Base-by-base conservation (phyloP, 2,888 invertebrate species). In the Alviniconcha strummeri region DNA sequence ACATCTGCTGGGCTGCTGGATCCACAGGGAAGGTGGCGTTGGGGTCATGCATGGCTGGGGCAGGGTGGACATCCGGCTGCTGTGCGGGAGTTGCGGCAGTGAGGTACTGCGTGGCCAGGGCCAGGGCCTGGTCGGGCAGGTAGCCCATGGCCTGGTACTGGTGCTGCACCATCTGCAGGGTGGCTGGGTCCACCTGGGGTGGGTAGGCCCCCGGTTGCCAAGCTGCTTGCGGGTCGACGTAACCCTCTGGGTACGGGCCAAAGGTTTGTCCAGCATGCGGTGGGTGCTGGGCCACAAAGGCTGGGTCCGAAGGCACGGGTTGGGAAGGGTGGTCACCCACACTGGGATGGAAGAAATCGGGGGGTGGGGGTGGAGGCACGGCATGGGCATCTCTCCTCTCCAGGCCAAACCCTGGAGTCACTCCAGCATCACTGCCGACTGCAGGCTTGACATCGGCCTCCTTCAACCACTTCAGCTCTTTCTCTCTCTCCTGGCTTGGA, bases 11-110 rank as follows among this genome's bases (percentile, higher is more conserved):
- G 55, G 52, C 69, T 3, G 36, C 36, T 80, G 75, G 87, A n/a
- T 52, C 81, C 72, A 36, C 80, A 75, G 71, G 82, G 82, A 74
- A 85, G 80, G n/a, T 80, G 80, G n/a, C 81, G 56, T 19, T 76
- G 9, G 82, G 67, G 17, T 74, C 57, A 15, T 17, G 79, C 55
- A 77, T 79, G 64, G 76, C 76, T 13, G 64, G 75, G 17, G 19
- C 57, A 60, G 67, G 5, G 56, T 60, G 60, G 13, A 60, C 67
- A n/a, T 56, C 56, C 5, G 76, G 55, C 0, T 54, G 76, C 60
- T 69, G 81, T 69, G 76, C 76, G 9, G 64, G 64, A 5, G 52
- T 54, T 54, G 75, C 19, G 9, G 72, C 19, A 60, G 67, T 17
- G 5, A 78, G 36, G 17, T 83, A 71, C 77, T 83, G 77, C 3